Percentiles rank a stretch among this genome's conserved stretches.
These are phyloP conservation scores for Macheiramphus alcinus DNA, from an alignment of 2,113 vertebrate genomes.

Conservation along the genomic window DNA sequence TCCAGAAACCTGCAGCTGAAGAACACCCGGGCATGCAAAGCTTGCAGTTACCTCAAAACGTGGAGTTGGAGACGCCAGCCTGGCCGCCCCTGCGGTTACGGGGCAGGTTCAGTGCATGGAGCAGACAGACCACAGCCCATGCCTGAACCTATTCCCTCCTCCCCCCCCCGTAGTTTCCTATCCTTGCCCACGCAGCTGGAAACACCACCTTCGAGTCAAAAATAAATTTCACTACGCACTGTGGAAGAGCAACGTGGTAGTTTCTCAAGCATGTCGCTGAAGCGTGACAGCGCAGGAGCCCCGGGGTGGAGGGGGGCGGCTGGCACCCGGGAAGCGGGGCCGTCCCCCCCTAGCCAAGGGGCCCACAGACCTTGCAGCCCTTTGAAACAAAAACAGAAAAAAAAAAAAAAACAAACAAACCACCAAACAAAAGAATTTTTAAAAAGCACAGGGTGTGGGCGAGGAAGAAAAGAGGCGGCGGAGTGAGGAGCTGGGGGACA, in stretches of 20 bases:
- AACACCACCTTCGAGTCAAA: background rate
- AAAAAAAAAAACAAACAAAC: too few relatives aligned
- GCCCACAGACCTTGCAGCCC: background rate
- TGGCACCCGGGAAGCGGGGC: too few relatives aligned
- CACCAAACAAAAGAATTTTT: background rate
- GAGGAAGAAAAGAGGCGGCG: background rate
- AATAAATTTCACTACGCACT: background rate
- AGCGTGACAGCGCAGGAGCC: fast-evolving
- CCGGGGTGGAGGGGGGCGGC: background rate
- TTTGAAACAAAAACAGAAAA: too few relatives aligned
- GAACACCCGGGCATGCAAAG: fast-evolving
- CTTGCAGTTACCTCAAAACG: background rate
- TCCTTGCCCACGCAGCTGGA: background rate
- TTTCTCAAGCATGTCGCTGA: background rate
- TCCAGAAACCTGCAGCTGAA: background rate
- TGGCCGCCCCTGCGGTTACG: fast-evolving
- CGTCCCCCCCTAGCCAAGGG: background rate
- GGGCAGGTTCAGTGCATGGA: fast-evolving
- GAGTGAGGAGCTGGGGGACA: too few relatives aligned
- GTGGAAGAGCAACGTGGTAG: background rate
- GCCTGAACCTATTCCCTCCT: background rate
- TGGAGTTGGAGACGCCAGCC: background rate
- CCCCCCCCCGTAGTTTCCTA: background rate
- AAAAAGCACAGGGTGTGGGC: background rate
- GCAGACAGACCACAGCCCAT: background rate